Evolutionary conservation across 2,888 invertebrate genomes (phyloP).

Genomic region (Willowsia nigromaculata): DNA sequence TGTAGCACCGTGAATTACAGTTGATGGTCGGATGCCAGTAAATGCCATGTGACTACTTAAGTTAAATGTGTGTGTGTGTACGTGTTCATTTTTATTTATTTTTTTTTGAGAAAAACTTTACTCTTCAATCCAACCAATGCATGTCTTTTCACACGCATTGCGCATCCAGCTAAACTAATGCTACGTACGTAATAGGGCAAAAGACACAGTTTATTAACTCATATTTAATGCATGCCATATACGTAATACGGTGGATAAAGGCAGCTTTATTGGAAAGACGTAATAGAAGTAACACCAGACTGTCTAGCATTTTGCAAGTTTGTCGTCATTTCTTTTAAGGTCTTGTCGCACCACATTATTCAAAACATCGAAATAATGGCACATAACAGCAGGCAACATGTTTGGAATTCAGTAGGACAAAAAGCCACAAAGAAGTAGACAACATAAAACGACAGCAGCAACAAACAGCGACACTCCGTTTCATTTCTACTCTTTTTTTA

Average conservation of each 20-base stretch:
- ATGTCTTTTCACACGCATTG: neutral
- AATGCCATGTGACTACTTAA: neutral
- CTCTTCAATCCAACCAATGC: neutral
- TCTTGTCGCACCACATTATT: conserved; percentile 66
- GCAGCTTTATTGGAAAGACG: neutral
- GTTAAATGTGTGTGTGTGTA: neutral
- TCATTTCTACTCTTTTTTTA: conserved; percentile 12
- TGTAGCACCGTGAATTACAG: neutral
- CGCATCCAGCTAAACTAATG: neutral
- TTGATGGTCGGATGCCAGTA: conserved; percentile 1
- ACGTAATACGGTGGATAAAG: neutral
- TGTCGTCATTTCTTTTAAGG: conserved; percentile 40
- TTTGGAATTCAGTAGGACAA: conserved; percentile 67
- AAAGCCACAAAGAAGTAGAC: conserved; percentile 65
- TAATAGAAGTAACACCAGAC: neutral
- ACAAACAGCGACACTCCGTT: neutral
- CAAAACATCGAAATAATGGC: conserved; percentile 69
- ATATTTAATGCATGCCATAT: conserved; percentile 3
- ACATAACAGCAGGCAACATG: conserved; percentile 69
- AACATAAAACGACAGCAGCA: neutral
- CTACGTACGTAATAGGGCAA: neutral
- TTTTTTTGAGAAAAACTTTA: neutral
- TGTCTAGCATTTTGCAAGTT: conserved; percentile 32
- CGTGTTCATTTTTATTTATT: neutral
- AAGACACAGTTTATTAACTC: neutral